phyloP scores from a whole-genome alignment of 2,888 invertebrate species.

The Cataglyphis rosenhaueri region DNA sequence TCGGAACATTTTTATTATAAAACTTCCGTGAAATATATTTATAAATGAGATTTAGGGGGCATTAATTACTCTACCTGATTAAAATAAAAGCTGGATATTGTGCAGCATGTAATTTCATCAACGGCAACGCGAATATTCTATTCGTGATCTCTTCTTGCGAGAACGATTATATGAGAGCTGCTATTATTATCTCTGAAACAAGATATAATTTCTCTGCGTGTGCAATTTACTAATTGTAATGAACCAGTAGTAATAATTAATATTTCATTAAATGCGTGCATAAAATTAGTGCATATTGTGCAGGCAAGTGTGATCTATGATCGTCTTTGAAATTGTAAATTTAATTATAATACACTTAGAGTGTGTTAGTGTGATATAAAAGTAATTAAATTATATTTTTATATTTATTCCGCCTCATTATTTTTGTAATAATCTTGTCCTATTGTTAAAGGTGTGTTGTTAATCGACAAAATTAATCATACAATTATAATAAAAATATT shows the following conservation, averaged over 20 bases:
- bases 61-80: slow-evolving; percentile 14
- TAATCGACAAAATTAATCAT: slow-evolving; percentile 8
- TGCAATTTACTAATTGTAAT: slow-evolving; percentile 29
- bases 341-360: slow-evolving; percentile 1
- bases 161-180: slow-evolving; percentile 12
- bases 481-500: slow-evolving; percentile 5
- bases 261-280: slow-evolving; percentile 25
- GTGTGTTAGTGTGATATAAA: neutral
- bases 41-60: slow-evolving; percentile 17
- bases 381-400: slow-evolving; percentile 9
- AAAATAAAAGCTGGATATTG: slow-evolving; percentile 38
- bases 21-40: slow-evolving; percentile 34
- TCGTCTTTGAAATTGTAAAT: neutral
- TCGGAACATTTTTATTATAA: slow-evolving; percentile 1
- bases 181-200: slow-evolving; percentile 8
- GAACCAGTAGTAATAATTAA: slow-evolving; percentile 21
- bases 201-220: slow-evolving; percentile 18
- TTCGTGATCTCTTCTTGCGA: slow-evolving; percentile 1
- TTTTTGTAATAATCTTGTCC: slow-evolving; percentile 6
- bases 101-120: slow-evolving; percentile 14
- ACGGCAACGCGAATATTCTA: neutral
- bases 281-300: neutral
- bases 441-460: neutral
- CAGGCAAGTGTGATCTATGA: slow-evolving; percentile 15
- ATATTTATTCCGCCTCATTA: neutral